A percentile compares a stretch with the other conserved stretches of the same genome.
Evolutionary conservation across 2,113 vertebrate genomes (phyloP).

Genomic region (Calidris pugnax): DNA sequence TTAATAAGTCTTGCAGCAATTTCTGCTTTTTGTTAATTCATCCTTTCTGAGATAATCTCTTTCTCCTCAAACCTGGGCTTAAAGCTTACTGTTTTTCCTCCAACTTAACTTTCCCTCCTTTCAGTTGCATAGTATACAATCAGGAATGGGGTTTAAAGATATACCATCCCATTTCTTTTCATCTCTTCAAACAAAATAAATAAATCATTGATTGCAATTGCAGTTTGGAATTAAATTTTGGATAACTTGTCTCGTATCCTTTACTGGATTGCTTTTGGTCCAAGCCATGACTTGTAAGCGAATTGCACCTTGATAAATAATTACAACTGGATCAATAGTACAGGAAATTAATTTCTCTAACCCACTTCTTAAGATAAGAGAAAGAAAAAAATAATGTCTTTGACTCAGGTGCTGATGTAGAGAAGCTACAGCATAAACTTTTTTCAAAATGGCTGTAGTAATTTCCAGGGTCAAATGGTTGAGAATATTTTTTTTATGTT

Average conservation of each 20-base stretch:
- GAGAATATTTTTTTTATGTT: not conserved
- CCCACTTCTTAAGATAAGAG: not conserved
- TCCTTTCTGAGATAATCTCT: not conserved
- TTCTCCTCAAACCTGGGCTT: not conserved
- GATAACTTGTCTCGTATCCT: not conserved
- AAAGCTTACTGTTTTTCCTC: not conserved
- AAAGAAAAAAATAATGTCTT: not conserved
- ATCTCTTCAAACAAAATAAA: not conserved
- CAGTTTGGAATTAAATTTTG: not conserved
- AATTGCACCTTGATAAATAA: not conserved
- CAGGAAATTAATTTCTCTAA: not conserved
- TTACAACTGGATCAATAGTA: not conserved
- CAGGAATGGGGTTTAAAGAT: not conserved
- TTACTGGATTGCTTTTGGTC: not conserved
- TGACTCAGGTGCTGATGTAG: not conserved
- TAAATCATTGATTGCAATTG: not conserved
- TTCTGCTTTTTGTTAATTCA: not conserved
- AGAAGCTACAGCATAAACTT: not conserved
- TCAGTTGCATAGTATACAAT: not conserved
- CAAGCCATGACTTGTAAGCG: not conserved
- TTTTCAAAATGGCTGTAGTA: not conserved
- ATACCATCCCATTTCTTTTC: not conserved
- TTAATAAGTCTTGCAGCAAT: not conserved
- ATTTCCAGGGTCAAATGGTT: not conserved
- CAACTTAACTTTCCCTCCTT: not conserved